These are phyloP conservation scores for Xyrichtys novacula DNA, from an alignment of 2,797 vertebrate genomes.

Conservation along the genomic window DNA sequence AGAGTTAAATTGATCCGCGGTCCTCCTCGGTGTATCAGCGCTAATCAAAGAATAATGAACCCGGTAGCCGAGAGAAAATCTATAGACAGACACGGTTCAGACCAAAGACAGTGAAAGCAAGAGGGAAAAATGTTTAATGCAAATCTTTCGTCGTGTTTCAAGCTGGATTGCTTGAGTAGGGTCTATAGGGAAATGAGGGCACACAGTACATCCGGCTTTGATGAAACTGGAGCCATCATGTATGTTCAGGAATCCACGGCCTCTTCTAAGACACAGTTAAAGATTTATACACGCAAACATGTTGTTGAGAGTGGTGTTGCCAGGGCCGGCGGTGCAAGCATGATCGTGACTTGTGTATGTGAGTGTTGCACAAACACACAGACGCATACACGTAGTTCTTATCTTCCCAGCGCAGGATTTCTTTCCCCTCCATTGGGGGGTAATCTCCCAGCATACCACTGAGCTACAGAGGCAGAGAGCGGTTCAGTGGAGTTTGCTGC, in stretches of 20 bases:
- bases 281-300: slow-evolving; percentile 28
- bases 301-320: slow-evolving; percentile 6
- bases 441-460: slow-evolving; percentile 77
- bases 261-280: slow-evolving; percentile 27
- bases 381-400: slow-evolving; percentile 70
- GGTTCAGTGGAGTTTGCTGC: slow-evolving; percentile 71
- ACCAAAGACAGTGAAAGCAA: slow-evolving; percentile 10
- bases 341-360: slow-evolving; percentile 10
- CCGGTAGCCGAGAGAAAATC: slow-evolving; percentile 25
- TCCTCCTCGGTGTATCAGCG: slow-evolving; percentile 21
- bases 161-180: slow-evolving; percentile 1
- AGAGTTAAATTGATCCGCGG: slow-evolving; percentile 34
- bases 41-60: slow-evolving; percentile 59
- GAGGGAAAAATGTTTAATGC: slow-evolving; percentile 1
- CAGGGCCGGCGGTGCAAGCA: slow-evolving; percentile 25
- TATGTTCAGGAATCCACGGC: slow-evolving; percentile 2
- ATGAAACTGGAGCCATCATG: slow-evolving; percentile 11
- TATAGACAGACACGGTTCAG: slow-evolving; percentile 14
- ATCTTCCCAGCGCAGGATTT: slow-evolving; percentile 83
- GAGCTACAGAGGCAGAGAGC: slow-evolving; percentile 68
- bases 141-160: not conserved
- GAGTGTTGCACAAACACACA: slow-evolving; percentile 11
- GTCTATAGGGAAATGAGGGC: not conserved
- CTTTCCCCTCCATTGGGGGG: slow-evolving; percentile 67
- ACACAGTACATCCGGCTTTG: not conserved